Conservation (phyloP, 2,888 invertebrate species). For the Atrina japonica region DNA sequence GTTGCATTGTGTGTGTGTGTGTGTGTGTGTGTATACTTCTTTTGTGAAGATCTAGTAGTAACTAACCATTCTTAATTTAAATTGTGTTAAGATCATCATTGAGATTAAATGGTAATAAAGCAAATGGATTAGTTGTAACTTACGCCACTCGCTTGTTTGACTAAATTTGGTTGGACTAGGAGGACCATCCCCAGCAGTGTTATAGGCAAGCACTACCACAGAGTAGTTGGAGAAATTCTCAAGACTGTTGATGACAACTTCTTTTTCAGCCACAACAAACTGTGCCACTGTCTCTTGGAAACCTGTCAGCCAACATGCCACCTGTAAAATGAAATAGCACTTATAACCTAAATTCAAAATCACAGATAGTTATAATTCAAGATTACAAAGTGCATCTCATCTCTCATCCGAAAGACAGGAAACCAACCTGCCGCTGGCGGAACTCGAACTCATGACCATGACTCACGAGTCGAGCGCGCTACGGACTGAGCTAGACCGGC, state of each 20-base stretch:
- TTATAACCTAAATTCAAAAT: not conserved
- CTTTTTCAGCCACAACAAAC: conserved; percentile 81
- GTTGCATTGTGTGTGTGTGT: too few species aligned
- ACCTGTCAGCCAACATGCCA: conserved; percentile 35
- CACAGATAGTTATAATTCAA: too few species aligned
- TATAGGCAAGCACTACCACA: conserved; percentile 95
- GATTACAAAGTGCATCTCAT: too few species aligned
- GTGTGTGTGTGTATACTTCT: too few species aligned
- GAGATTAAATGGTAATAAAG: too few species aligned
- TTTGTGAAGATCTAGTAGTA: not conserved
- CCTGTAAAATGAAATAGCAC: conserved; percentile 19
- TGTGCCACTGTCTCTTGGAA: conserved; percentile 2
- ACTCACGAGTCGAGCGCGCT: too few species aligned
- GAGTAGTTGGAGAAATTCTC: conserved; percentile 95
- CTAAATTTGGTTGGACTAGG: conserved; percentile 88
- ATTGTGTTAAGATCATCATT: too few species aligned
- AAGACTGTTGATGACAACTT: conserved; percentile 87
- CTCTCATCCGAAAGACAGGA: too few species aligned
- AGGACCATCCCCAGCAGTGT: conserved; percentile 98
- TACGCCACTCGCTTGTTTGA: conserved; percentile 86
- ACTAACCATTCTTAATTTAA: not conserved
- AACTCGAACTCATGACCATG: too few species aligned
- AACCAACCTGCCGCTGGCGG: too few species aligned
- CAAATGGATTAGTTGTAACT: too few species aligned
- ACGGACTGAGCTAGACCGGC: too few species aligned